Evolutionary conservation across 2,888 invertebrate species (phyloP).

Genomic region (Trichopria drosophilae): DNA sequence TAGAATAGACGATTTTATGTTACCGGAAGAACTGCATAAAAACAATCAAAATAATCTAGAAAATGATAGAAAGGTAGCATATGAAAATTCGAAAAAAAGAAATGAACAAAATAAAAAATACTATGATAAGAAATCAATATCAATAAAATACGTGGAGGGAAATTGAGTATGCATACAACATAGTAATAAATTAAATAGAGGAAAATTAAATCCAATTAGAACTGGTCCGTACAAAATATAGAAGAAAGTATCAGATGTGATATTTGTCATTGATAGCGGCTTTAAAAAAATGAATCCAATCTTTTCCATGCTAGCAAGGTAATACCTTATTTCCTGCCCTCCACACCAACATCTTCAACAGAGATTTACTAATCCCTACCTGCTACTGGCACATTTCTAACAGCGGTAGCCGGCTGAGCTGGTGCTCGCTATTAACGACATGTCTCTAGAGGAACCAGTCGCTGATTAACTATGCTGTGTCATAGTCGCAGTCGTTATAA

Average conservation of each 20-base stretch:
- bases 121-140: conserved; percentile 26
- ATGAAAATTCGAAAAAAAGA: conserved; percentile 31
- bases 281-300: conserved; percentile 19
- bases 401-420: no score
- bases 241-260: conserved; percentile 29
- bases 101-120: conserved; percentile 31
- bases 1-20: conserved; percentile 29
- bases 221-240: conserved; percentile 28
- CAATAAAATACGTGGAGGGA: conserved; percentile 21
- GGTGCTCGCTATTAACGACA: no score
- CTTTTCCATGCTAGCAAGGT: conserved; percentile 22
- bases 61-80: conserved; percentile 37
- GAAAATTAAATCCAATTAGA: conserved; percentile 28
- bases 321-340: conserved; percentile 20
- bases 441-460: no score
- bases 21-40: conserved; percentile 31
- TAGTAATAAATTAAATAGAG: conserved; percentile 29
- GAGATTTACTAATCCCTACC: no score
- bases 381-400: no score
- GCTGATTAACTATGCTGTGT: no score
- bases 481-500: no score
- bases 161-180: conserved; percentile 33
- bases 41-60: conserved; percentile 28
- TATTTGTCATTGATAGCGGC: conserved; percentile 23
- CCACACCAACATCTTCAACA: no score